Evolutionary conservation across 2,797 vertebrate species (phyloP).

Genomic region (Myotis myotis): DNA sequence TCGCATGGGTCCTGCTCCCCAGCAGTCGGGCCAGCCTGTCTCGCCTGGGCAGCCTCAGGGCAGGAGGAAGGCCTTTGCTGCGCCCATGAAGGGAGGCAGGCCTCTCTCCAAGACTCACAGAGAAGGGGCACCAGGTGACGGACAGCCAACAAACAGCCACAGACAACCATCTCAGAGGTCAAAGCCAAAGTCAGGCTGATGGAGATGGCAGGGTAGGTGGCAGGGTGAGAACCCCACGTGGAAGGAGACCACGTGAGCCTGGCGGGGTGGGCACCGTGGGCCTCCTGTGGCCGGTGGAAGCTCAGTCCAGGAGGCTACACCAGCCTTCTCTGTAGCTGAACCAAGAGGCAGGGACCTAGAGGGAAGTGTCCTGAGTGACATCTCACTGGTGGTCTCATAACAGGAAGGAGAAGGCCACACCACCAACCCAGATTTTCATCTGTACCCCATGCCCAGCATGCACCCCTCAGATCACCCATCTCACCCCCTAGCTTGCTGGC

Average conservation of each 20-base stretch:
- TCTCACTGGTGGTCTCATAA: not conserved
- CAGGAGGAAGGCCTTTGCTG: not conserved
- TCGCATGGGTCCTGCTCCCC: conserved; percentile 48
- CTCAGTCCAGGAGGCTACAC: not conserved
- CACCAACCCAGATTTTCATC: not conserved
- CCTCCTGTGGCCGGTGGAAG: not conserved
- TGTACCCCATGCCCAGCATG: no score
- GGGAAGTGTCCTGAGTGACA: not conserved
- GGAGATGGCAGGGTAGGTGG: not conserved
- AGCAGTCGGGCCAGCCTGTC: conserved; percentile 23
- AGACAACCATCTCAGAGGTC: not conserved
- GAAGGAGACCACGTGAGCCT: not conserved
- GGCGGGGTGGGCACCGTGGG: fast-evolving
- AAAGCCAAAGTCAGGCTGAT: not conserved
- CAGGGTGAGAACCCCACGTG: not conserved
- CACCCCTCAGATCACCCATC: no score
- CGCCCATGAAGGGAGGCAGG: not conserved
- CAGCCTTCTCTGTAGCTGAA: not conserved
- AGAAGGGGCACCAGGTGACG: not conserved
- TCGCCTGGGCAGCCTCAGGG: not conserved
- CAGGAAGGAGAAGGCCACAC: not conserved
- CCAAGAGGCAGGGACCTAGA: fast-evolving
- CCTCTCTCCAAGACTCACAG: not conserved
- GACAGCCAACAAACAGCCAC: not conserved
- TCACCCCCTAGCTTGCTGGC: not conserved